phyloP scores from a whole-genome alignment of 2,888 invertebrate genomes.

The Andrena haemorrhoa region DNA sequence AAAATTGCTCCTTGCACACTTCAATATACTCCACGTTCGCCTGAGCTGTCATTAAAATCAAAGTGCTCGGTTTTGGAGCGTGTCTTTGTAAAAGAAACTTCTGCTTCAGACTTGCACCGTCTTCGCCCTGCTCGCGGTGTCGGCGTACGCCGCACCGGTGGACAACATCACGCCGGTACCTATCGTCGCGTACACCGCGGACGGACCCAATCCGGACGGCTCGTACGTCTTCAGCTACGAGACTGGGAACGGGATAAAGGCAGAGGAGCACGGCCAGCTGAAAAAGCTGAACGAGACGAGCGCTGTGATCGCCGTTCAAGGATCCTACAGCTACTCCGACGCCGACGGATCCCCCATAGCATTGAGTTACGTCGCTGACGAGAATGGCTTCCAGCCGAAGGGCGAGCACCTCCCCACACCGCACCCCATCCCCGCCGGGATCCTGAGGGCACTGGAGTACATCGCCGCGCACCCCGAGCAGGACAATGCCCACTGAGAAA shows the following conservation, averaged over 20 bases:
- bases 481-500: conserved; percentile 55
- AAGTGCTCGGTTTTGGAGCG: no score
- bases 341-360: conserved; percentile 87
- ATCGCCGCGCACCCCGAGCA: conserved; percentile 79
- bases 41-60: no score
- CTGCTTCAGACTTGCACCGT: conserved; percentile 56
- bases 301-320: conserved; percentile 84
- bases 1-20: no score
- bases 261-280: conserved; percentile 84
- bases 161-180: conserved; percentile 68
- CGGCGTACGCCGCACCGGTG: conserved; percentile 69
- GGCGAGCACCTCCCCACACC: conserved; percentile 85
- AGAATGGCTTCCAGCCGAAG: conserved; percentile 89
- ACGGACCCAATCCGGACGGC: conserved; percentile 82
- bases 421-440: conserved; percentile 81
- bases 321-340: conserved; percentile 86
- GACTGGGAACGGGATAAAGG: conserved; percentile 85
- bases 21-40: no score
- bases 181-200: conserved; percentile 78
- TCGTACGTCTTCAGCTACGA: conserved; percentile 84
- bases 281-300: conserved; percentile 87
- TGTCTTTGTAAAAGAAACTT: background rate
- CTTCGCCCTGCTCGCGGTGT: conserved; percentile 68
- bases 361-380: conserved; percentile 88
- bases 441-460: conserved; percentile 82